Conservation (phyloP, 2,888 invertebrate species). For the Mythimna vitellina region DNA sequence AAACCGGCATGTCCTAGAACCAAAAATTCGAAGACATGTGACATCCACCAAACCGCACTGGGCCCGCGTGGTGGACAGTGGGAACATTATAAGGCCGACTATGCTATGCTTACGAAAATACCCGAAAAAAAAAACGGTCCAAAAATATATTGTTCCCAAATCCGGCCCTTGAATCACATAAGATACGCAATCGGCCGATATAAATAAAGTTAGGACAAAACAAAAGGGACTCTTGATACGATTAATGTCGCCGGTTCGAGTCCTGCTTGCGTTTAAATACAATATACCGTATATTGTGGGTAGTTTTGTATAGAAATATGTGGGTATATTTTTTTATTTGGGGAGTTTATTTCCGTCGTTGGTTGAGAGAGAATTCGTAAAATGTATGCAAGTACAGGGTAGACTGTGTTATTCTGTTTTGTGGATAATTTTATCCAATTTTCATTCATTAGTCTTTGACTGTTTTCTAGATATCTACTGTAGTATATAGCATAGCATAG, state of each 20-base stretch:
- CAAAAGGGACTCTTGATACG: constrained; percentile 77
- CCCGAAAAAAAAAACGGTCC: constrained; percentile 16
- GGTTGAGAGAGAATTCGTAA: background rate
- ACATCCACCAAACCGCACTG: too few species aligned
- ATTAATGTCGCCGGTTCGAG: constrained; percentile 75
- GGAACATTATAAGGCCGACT: too few species aligned
- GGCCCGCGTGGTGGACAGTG: too few species aligned
- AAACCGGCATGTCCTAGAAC: too few species aligned
- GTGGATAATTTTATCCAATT: background rate
- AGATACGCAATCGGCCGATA: constrained; percentile 72
- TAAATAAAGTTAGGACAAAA: constrained; percentile 83
- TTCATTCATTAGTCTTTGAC: background rate
- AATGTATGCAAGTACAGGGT: background rate
- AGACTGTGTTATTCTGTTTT: background rate
- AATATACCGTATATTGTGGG: constrained; percentile 63
- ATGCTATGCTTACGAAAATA: constrained; percentile 4
- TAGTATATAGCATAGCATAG: too few species aligned
- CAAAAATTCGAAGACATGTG: too few species aligned
- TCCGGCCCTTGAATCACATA: constrained; percentile 69
- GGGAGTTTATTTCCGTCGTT: constrained; percentile 28
- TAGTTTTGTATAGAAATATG: constrained; percentile 57
- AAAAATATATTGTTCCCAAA: constrained; percentile 52
- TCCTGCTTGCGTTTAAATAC: constrained; percentile 67
- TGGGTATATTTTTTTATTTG: constrained; percentile 30
- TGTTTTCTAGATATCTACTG: too few species aligned